Percentiles rank a stretch among this genome's conserved stretches.
These are phyloP conservation scores for Discoglossus pictus DNA, from an alignment of 2,797 vertebrate genomes.

Conservation along the genomic window DNA sequence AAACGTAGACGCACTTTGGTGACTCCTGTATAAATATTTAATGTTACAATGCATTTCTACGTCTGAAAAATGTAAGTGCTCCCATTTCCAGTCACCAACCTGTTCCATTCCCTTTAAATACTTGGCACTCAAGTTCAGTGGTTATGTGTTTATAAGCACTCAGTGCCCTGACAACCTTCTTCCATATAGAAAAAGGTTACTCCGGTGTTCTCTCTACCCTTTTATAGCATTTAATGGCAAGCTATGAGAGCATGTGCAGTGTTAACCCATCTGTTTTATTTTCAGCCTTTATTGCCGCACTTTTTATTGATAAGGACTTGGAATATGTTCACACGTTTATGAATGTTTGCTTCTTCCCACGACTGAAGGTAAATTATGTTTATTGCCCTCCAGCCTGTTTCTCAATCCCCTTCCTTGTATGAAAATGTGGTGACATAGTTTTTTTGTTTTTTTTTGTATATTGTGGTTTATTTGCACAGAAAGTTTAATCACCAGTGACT, in stretches of 20 bases:
- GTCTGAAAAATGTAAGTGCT: conserved; percentile 21
- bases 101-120: conserved; percentile 17
- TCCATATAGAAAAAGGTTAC: conserved; percentile 11
- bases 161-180: conserved; percentile 20
- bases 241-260: conserved; percentile 36
- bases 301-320: conserved; percentile 97
- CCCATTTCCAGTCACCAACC: conserved; percentile 11
- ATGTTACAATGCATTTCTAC: conserved; percentile 34
- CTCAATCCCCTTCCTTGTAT: not conserved
- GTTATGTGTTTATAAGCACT: conserved; percentile 22
- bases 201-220: not conserved
- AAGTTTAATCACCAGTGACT: conserved; percentile 2
- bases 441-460: conserved; percentile 3
- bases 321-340: conserved; percentile 97
- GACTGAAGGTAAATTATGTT: conserved; percentile 85
- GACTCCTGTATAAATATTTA: conserved; percentile 39
- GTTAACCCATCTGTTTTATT: conserved; percentile 47
- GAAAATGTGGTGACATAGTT: not conserved
- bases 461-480: not conserved
- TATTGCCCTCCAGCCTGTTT: not conserved
- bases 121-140: conserved; percentile 5
- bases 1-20: conserved; percentile 15
- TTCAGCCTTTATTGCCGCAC: conserved; percentile 92
- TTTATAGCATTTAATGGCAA: conserved; percentile 27
- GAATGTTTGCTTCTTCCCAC: conserved; percentile 98